Conservation (phyloP, 1,140 invertebrate species). For the Rhagoletis zephyria region DNA sequence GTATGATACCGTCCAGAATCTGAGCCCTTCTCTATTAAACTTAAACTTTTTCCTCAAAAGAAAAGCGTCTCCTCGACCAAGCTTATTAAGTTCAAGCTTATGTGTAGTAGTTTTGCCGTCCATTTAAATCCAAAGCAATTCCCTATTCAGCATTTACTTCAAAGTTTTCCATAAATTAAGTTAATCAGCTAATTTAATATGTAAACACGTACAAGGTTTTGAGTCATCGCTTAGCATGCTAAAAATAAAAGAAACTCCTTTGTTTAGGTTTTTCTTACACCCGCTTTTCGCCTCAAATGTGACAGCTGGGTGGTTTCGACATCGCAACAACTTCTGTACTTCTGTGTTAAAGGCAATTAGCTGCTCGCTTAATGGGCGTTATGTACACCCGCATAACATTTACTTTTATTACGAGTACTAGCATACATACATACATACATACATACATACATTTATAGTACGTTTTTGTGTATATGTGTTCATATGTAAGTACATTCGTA, state of each 20-base stretch:
- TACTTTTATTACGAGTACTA: background rate
- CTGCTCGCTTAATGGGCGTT: conserved; percentile 15
- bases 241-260: conserved; percentile 2
- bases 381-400: conserved; percentile 35
- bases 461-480: background rate
- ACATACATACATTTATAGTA: background rate
- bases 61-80: no score
- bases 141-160: background rate
- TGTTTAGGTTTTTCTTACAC: background rate
- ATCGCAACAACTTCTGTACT: no score
- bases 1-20: no score
- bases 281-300: background rate
- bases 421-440: background rate
- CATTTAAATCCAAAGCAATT: background rate
- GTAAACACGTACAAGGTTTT: background rate
- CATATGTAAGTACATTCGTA: background rate
- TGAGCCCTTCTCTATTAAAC: no score
- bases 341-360: conserved; percentile 36
- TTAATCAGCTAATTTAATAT: background rate
- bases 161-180: conserved; percentile 17
- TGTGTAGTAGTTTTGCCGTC: no score
- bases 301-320: background rate
- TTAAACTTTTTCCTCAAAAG: no score
- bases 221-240: background rate
- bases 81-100: no score